phyloP scores from a whole-genome alignment of 2,113 vertebrate species.

The Actenoides lindsayi region DNA sequence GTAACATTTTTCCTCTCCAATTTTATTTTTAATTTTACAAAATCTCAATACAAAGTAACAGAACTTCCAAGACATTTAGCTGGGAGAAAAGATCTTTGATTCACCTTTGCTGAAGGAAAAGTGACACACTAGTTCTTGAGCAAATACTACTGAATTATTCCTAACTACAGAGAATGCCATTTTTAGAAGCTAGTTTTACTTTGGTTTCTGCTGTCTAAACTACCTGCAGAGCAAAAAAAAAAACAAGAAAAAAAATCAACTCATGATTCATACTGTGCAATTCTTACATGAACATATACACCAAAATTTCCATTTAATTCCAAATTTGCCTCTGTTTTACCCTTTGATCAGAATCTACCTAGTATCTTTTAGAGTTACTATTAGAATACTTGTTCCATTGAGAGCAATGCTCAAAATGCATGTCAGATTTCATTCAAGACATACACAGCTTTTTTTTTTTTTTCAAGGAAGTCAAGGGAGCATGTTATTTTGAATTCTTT shows the following conservation, averaged over 20 bases:
- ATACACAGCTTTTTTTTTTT: background rate
- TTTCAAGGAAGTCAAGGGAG: background rate
- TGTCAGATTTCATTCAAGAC: background rate
- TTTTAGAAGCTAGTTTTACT: background rate
- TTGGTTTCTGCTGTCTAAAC: background rate
- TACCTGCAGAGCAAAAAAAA: background rate
- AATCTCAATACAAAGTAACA: background rate
- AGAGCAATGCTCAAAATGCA: background rate
- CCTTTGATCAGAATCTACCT: accelerated
- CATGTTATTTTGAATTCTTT: background rate
- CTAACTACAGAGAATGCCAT: background rate
- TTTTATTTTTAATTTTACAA: background rate
- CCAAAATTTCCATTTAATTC: background rate
- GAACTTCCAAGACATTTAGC: background rate
- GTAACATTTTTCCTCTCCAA: background rate
- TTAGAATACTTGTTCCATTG: background rate
- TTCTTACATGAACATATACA: background rate
- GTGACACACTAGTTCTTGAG: background rate
- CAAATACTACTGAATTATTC: background rate
- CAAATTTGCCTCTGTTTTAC: background rate
- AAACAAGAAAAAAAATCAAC: background rate
- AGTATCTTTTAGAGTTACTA: background rate
- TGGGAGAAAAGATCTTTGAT: background rate
- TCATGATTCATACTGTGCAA: background rate
- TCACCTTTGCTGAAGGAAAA: background rate